Evolutionary conservation across 2,888 invertebrate genomes (phyloP).

Genomic region (Ditula angustiorana): DNA sequence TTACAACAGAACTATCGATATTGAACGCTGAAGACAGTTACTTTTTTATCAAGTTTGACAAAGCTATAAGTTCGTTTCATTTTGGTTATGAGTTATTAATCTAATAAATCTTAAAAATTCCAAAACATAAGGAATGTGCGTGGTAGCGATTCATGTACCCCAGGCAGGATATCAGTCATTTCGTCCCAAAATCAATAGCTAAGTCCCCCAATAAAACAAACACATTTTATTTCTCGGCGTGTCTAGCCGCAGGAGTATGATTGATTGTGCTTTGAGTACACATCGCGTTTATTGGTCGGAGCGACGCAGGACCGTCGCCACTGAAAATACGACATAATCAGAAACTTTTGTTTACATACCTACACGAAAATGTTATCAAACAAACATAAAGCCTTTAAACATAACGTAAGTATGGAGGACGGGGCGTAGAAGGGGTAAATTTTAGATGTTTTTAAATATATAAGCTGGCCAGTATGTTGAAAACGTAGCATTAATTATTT

Average conservation of each 20-base stretch:
- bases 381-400: conserved; percentile 58
- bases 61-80: background rate
- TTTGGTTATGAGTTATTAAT: too few species aligned
- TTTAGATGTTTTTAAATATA: background rate
- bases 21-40: conserved; percentile 60
- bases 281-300: conserved; percentile 71
- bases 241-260: conserved; percentile 72
- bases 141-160: background rate
- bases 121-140: background rate
- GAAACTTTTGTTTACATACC: conserved; percentile 56
- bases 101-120: background rate
- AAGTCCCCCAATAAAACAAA: conserved; percentile 72
- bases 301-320: conserved; percentile 59
- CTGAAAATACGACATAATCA: conserved; percentile 63
- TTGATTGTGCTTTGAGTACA: conserved; percentile 80
- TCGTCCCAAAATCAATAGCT: conserved; percentile 74
- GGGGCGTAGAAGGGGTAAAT: background rate
- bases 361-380: conserved; percentile 56
- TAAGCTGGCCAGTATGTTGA: background rate
- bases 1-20: conserved; percentile 57
- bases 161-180: conserved; percentile 59
- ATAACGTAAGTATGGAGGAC: too few species aligned
- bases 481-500: conserved; percentile 22
- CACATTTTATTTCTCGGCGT: conserved; percentile 75
- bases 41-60: conserved; percentile 41